Evolutionary conservation across 1,140 invertebrate species (phyloP), one percentile per base, ranked within the genome.

Genomic region (Drosophila oshimai): DNA sequence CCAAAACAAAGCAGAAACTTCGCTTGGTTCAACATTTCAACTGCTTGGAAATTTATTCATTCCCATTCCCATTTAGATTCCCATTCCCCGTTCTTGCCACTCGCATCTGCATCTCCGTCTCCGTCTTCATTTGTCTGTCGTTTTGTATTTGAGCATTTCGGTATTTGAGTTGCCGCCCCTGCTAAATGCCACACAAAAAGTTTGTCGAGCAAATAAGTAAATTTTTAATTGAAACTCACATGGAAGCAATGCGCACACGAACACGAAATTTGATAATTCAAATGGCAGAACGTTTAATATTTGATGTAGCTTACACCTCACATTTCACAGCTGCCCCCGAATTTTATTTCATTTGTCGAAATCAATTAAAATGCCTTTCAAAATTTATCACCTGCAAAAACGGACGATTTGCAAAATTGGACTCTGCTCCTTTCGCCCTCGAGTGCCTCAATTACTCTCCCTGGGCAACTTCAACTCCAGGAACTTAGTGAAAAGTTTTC

Each of bases 31-130:
- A 79, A 72, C 80, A 75, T 86, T 86, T 86, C 74, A 75, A 74
- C 80, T 79, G 80, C 65, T 79, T 67, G 64, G 37, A 84, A 84
- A 86, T 79, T 79, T 86, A 86, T 83, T 78, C 69, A 84, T 71
- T 68, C 58, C 58, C 58, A 60, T 46, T 26, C 50, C 17, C 24
- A 20, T 24, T 13, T 31, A 6, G 41, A 13, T n/a, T 12, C 17
- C 9, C 53, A 2, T 31, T 17, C 12, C 4, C 15, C n/a, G 22
- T 24, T n/a, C 20, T 29, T 10, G 15, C 24, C 24, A n/a, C 4
- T 28, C 4, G 18, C 26, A 29, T 78, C 46, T 49, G 53, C 36
- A 28, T 51, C 24, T 24, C 18, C 42, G 33, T 55, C 31, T 67
- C 26, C 50, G 26, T 42, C 51, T 53, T 75, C 67, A 72, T 60